Percentiles rank a stretch among this genome's conserved stretches.
phyloP scores from a whole-genome alignment of 1,140 invertebrate species.

The Ceratosolen fusciceps region DNA sequence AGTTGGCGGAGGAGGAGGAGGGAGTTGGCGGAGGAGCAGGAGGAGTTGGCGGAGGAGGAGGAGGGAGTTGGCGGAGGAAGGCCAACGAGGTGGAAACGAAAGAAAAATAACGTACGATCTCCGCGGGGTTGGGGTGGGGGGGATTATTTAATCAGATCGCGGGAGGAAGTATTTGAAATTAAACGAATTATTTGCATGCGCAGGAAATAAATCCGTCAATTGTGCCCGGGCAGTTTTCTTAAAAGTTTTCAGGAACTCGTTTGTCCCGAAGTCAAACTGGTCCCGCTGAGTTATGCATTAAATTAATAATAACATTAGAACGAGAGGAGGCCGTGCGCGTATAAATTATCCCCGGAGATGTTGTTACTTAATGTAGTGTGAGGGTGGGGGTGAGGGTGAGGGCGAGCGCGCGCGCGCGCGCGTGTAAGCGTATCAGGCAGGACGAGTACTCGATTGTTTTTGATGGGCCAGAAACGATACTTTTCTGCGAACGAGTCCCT shows the following conservation, averaged over 20 bases:
- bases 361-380: background rate
- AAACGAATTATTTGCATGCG: background rate
- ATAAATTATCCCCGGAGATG: background rate
- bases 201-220: background rate
- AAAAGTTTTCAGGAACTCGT: background rate
- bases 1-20: no score
- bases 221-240: constrained; percentile 6
- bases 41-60: no score
- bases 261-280: constrained; percentile 1
- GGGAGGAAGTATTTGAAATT: background rate
- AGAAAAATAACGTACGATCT: no score
- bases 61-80: no score
- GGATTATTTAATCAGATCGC: background rate
- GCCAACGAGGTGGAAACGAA: no score
- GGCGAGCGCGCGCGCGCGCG: no score
- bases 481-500: constrained; percentile 1
- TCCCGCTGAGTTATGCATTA: background rate
- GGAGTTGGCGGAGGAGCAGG: no score
- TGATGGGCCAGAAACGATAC: background rate
- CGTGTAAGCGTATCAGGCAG: background rate
- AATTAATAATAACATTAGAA: background rate
- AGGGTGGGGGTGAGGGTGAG: no score
- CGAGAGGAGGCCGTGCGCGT: background rate
- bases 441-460: constrained; percentile 1
- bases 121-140: no score